Percentiles rank a stretch among this genome's conserved stretches.
phyloP scores from a whole-genome alignment of 2,888 invertebrate genomes.

The Papilio elwesi region DNA sequence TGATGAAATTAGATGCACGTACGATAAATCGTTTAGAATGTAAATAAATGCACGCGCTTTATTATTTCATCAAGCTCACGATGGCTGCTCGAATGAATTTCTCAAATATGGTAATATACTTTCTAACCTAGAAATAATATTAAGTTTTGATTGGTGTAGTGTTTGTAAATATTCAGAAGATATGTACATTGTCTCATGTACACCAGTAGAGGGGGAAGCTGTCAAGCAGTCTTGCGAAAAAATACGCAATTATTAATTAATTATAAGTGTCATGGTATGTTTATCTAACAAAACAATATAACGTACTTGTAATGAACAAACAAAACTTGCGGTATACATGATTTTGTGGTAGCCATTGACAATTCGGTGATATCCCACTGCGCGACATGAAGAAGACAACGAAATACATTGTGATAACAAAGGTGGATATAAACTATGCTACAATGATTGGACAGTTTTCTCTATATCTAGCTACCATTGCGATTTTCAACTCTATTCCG shows the following conservation, averaged over 20 bases:
- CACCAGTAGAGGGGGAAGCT: no score
- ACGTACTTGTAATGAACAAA: not conserved
- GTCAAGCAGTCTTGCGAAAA: no score
- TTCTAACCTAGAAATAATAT: no score
- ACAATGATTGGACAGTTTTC: constrained; percentile 33
- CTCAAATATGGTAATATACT: no score
- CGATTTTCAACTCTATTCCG: not conserved
- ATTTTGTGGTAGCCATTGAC: constrained; percentile 8
- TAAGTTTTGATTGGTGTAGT: no score
- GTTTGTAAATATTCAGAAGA: no score
- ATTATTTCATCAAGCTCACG: no score
- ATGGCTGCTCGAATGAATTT: no score
- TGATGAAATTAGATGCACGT: constrained; percentile 25
- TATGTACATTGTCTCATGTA: no score
- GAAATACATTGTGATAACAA: constrained; percentile 5
- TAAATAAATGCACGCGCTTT: not conserved
- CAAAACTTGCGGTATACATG: not conserved
- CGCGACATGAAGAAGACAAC: constrained; percentile 17
- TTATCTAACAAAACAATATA: no score
- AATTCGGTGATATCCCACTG: constrained; percentile 8
- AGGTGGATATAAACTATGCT: constrained; percentile 12
- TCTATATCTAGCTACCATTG: not conserved
- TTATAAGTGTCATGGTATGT: no score
- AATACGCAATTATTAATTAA: no score
- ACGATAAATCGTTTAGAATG: constrained; percentile 10